Evolutionary conservation across 2,113 vertebrate species (phyloP), one percentile per base, ranked within the genome.

Genomic region (Bufo gargarizans): DNA sequence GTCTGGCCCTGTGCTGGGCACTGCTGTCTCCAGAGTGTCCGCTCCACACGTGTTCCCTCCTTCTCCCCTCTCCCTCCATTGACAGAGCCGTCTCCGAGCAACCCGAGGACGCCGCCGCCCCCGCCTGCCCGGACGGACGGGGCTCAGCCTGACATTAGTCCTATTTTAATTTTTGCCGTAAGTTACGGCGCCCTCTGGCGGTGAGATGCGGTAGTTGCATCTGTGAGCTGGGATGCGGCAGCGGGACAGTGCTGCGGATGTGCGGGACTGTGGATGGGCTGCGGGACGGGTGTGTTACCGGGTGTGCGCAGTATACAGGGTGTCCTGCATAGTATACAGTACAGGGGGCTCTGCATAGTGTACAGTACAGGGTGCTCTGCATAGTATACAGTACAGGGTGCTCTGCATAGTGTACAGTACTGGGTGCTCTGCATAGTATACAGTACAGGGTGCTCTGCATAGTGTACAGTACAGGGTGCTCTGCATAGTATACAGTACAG

Each of bases 41-140:
- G 67, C 71, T 61, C 69, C 14, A 59, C 85, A 86, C 85, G 85
- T 86, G 85, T 45, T 86, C 85, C 85, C 84, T 80, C 77, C 67
- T 50, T 45, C 72, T 71, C 50, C 82, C 58, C 81, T 59, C 63
- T 85, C 84, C 50, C 45, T 50, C 81, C 71, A 77, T 74, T 78
- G 76, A 78, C 74, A 86, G 74, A 20, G 47, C 74, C 85, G 85
- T 86, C 76, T 86, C 85, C 85, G 77, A 47, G 85, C 74, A 78
- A 79, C 85, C 85, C 58, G 72, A 55, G 85, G 85, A 86, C 85
- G 76, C 74, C 47, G 76, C 85, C 74, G 12, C 84, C 67, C 55
- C 33, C 84, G 50, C 77, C 77, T 33, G n/a, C 77, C 50, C 71
- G 43, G 53, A 22, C 77, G 50, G 50, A 55, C 84, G 58, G 17